Evolutionary conservation across 2,797 vertebrate species (phyloP), one percentile per base, ranked within the genome.

Genomic region (Hypotaenidia philippensis): DNA sequence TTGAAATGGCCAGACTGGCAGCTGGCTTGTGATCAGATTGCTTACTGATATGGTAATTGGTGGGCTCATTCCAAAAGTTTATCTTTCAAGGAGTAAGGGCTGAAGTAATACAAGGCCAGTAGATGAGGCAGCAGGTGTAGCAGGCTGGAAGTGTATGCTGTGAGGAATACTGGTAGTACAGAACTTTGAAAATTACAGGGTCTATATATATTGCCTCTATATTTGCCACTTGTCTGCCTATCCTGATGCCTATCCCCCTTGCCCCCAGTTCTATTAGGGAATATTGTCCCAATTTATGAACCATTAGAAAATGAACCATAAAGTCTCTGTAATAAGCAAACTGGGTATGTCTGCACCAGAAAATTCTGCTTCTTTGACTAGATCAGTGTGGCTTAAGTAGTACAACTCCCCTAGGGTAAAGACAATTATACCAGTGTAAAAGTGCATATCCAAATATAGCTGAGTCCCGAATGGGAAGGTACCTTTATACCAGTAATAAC

Each of bases 371-470:
- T 53, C 69, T 94, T 91, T 95, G 50, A 86, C 74, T 91, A 40
- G 94, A 89, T 82, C 59, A 49, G 70, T 84, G 66, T 86, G 84
- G 63, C 59, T 87, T 88, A 97, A 97, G 95, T 96, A 96, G 95
- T 94, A 95, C 96, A 95, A 93, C 83, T 95, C 94, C 95, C 93
- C 59, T 93, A 76, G 80, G 90, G 90, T 92, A 93, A 95, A 91
- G 90, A 53, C 83, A 96, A 95, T 96, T 95, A 95, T 90, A 82
- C 77, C 81, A 56, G 95, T 92, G 88, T 96, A 93, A 95, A 97
- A 95, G 95, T 95, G 96, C 85, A 84, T 70, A 66, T 76, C 93
- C 80, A 93, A 93, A 96, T 95, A 90, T 96, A 97, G 47, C 77
- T 69, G 34, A 66, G 63, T 90, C 93, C 88, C 74, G 0, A 49